Percentiles rank a stretch among this genome's conserved stretches.
Evolutionary conservation across 2,113 vertebrate species (phyloP).

Genomic region (Coreoperca whiteheadi): DNA sequence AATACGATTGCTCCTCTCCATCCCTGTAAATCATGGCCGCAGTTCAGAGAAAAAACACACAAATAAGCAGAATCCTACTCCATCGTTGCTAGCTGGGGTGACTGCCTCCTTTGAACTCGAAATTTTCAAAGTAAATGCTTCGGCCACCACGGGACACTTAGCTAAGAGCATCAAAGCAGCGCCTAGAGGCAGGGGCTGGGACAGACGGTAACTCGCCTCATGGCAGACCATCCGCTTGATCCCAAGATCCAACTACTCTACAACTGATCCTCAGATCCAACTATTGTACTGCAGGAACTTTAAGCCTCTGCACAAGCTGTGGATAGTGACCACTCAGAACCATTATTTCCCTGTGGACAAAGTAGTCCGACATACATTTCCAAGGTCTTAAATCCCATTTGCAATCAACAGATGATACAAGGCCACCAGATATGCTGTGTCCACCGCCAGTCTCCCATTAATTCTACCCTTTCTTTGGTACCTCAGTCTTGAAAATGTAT

Average conservation of each 20-base stretch:
- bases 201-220: conserved; percentile 50
- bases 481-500: conserved; percentile 4
- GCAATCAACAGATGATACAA: conserved; percentile 37
- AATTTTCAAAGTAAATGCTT: conserved; percentile 67
- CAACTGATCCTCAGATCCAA: conserved; percentile 49
- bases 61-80: conserved; percentile 63
- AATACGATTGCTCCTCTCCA: conserved; percentile 17
- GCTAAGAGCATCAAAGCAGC: conserved; percentile 72
- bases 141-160: conserved; percentile 63
- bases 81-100: conserved; percentile 54
- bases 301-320: conserved; percentile 30
- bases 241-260: conserved; percentile 45
- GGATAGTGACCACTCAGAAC: conserved; percentile 28
- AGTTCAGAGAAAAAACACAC: conserved; percentile 56
- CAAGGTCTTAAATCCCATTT: conserved; percentile 11
- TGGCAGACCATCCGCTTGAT: conserved; percentile 51
- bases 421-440: neutral
- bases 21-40: conserved; percentile 42
- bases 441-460: neutral
- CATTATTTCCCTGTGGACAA: conserved; percentile 17
- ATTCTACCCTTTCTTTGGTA: neutral
- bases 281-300: conserved; percentile 38
- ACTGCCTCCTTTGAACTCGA: conserved; percentile 67
- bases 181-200: conserved; percentile 53
- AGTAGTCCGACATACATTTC: conserved; percentile 19